Evolutionary conservation across 2,797 vertebrate species (phyloP).

Genomic region (Chrysocyon brachyurus): DNA sequence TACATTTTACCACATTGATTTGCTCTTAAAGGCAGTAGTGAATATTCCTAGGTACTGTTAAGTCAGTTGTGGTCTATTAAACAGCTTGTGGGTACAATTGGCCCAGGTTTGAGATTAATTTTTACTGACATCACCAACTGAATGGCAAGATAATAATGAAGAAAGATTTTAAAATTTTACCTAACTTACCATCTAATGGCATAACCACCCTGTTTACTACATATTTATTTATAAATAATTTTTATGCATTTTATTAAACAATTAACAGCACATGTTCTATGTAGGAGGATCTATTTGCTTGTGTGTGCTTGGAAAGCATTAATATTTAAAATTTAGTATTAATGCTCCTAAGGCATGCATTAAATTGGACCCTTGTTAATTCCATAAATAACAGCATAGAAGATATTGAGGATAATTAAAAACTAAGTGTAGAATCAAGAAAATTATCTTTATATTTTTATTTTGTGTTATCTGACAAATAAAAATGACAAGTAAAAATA

Average conservation of each 20-base stretch:
- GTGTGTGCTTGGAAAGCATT: neutral
- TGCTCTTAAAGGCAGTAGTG: constrained; percentile 59
- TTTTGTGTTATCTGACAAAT: neutral
- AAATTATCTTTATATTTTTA: neutral
- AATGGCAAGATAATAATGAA: constrained; percentile 73
- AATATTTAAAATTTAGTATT: neutral
- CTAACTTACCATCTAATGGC: constrained; percentile 54
- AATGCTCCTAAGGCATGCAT: neutral
- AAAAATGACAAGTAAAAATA: constrained; percentile 3
- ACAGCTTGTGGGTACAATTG: constrained; percentile 57
- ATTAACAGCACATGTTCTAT: constrained; percentile 52
- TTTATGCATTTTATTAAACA: constrained; percentile 65
- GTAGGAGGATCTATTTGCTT: neutral
- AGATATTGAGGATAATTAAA: constrained; percentile 20
- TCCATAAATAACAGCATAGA: neutral
- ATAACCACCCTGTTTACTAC: neutral
- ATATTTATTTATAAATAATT: neutral
- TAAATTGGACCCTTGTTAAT: neutral
- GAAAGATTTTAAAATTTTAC: constrained; percentile 64
- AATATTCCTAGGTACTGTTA: constrained; percentile 50
- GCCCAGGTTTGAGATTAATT: constrained; percentile 56
- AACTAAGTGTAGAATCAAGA: neutral
- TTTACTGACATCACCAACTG: constrained; percentile 74
- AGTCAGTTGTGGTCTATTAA: constrained; percentile 21
- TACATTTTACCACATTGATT: constrained; percentile 55